Evolutionary conservation across 2,113 vertebrate species (phyloP), one percentile per base, ranked within the genome.

Genomic region (Carassius auratus): DNA sequence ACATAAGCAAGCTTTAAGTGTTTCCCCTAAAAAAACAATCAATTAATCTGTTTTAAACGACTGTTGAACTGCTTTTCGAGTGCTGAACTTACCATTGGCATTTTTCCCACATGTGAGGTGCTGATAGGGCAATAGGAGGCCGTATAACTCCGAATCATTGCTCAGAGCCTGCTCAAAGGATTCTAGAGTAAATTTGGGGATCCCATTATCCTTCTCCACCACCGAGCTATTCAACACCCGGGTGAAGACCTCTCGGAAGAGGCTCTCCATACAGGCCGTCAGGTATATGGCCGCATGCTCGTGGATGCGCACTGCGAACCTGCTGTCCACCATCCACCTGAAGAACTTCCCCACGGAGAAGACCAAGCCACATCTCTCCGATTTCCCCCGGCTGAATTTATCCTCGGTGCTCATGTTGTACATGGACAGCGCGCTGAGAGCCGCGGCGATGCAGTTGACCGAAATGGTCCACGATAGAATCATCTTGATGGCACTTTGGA

Each of bases 221-320:
- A 92, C 88, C 81, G 94, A 94, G 74, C 91, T 93, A 91, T 93
- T 95, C 84, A 95, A 91, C 86, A 95, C 95, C 42, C 97, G 93
- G 26, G 91, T 92, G 91, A 96, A 94, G 89, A 99, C 94, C 91
- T 98, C 96, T n/a, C 96, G 95, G 94, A 98, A 97, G 26, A 99
- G 96, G 93, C 94, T 96, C 93, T 99, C 97, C 94, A 96, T 93
- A 94, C 96, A 96, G 87, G 96, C 97, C 0, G 96, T 95, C 94
- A 99, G 95, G 96, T 98, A 98, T 94, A 99, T 98, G 84, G 97
- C 97, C 4, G 97, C 97, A 91, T 98, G 97, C 90, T 98, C 97
- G 92, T 98, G 97, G 94, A 99, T 94, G 92, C 97, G 94, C 86
- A 95, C 93, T 85, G 98, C 97, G 69, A 99, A 95, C 89, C 96